Conservation (phyloP, 92 coral and sea anemone genomes). For the Diadumene lineata region DNA sequence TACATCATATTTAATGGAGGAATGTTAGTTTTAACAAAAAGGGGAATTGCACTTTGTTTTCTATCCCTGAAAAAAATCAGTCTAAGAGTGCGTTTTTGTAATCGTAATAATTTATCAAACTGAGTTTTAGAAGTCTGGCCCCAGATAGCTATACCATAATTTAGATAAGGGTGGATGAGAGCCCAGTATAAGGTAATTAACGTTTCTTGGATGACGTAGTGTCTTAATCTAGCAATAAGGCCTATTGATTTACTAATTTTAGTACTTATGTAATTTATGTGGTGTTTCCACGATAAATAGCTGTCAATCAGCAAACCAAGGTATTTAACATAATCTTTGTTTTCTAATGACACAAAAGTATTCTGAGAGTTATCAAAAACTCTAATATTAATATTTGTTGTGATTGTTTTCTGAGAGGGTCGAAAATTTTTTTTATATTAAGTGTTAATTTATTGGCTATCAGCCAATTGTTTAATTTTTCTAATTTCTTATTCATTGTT, state of each 20-base stretch:
- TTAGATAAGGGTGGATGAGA: no score
- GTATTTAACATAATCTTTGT: constrained; percentile 30
- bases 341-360: constrained; percentile 8
- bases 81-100: constrained; percentile 46
- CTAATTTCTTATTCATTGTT: constrained; percentile 28
- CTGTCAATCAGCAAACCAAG: no score
- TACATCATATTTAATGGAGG: constrained; percentile 41
- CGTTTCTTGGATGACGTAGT: constrained; percentile 21
- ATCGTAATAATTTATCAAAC: constrained; percentile 34
- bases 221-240: constrained; percentile 34
- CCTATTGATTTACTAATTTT: constrained; percentile 42
- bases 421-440: constrained; percentile 26
- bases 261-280: constrained; percentile 1
- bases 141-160: no score
- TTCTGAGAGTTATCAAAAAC: constrained; percentile 7
- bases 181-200: constrained; percentile 29
- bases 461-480: constrained; percentile 40
- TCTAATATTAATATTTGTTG: constrained; percentile 1
- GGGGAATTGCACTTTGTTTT: constrained; percentile 31
- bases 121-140: constrained; percentile 50
- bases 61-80: constrained; percentile 44
- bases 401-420: constrained; percentile 44
- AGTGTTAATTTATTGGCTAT: constrained; percentile 42
- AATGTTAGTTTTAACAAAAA: constrained; percentile 43
- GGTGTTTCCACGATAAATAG: constrained; percentile 1